These are phyloP conservation scores for Byasa hedistus DNA, from an alignment of 2,888 invertebrate genomes.

Conservation along the genomic window DNA sequence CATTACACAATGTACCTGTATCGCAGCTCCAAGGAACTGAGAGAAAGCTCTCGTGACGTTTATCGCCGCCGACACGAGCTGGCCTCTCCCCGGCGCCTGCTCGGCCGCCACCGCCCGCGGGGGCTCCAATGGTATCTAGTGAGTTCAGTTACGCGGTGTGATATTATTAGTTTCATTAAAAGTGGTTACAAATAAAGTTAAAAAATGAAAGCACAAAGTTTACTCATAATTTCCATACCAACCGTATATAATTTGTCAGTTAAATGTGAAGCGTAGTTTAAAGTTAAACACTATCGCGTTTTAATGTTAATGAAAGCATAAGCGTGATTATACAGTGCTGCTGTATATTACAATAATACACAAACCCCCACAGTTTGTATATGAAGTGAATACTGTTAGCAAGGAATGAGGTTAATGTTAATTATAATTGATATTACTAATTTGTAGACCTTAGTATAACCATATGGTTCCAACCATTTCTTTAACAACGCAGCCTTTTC, in stretches of 20 bases:
- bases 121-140: conserved; percentile 73
- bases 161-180: conserved; percentile 29
- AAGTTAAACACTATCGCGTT: background rate
- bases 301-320: background rate
- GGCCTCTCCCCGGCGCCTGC: too few relatives aligned
- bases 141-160: conserved; percentile 32
- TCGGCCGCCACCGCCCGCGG: conserved; percentile 63
- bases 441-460: conserved; percentile 21
- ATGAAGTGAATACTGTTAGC: conserved; percentile 4
- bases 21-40: too few relatives aligned
- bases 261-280: background rate
- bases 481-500: background rate
- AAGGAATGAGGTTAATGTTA: background rate
- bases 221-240: background rate
- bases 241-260: background rate
- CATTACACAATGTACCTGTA: too few relatives aligned
- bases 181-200: conserved; percentile 9
- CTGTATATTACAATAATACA: background rate
- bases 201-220: background rate
- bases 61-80: too few relatives aligned
- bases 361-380: conserved; percentile 4
- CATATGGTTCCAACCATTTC: background rate
- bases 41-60: too few relatives aligned
- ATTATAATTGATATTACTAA: background rate
- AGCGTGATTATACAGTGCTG: background rate